Evolutionary conservation across 2,888 invertebrate species (phyloP), one percentile per base, ranked within the genome.

Genomic region (Tinea semifulvella): DNA sequence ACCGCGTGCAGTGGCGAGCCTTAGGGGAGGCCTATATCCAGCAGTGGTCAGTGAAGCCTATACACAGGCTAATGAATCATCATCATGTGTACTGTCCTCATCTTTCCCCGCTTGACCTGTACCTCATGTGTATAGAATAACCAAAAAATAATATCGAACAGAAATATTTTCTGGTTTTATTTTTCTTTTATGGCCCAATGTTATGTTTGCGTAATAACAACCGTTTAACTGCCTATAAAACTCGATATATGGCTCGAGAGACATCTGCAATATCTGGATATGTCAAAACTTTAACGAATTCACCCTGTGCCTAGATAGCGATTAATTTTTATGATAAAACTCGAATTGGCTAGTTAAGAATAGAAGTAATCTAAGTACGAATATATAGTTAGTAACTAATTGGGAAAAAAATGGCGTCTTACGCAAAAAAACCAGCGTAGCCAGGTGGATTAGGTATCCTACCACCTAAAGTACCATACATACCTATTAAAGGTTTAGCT

Each of bases 161-260:
- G 18, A 40, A 39, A 40, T 22, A 31, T 40, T 10, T 13, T 13
- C 22, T 11, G 18, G 43, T 52, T 64, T 61, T 61, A 61, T 65
- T 60, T 58, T 56, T 58, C 53, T 57, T 58, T 62, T 59, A 57
- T 54, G 51, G 51, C 50, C 56, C 57, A 56, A 56, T 56, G 57
- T 61, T 66, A 63, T 65, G 63, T 65, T 56, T 61, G 62, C 54
- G 60, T 61, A 61, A 63, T 66, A 68, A 69, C 69, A 69, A 63
- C 58, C 69, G 60, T 68, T 72, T 71, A 71, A 72, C 68, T 67
- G 68, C 63, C 68, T 67, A 67, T 73, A 70, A 72, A 72, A 56
- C 51, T 49, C 58, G 58, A 73, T 73, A 73, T 73, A 74, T 67
- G 54, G 56, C 56, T 47, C 51, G 52, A 55, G 53, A 57, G 59